A percentile compares a stretch with the other conserved stretches of the same genome.
phyloP scores from a whole-genome alignment of 1,140 invertebrate species.

The Aphelinus certus region DNA sequence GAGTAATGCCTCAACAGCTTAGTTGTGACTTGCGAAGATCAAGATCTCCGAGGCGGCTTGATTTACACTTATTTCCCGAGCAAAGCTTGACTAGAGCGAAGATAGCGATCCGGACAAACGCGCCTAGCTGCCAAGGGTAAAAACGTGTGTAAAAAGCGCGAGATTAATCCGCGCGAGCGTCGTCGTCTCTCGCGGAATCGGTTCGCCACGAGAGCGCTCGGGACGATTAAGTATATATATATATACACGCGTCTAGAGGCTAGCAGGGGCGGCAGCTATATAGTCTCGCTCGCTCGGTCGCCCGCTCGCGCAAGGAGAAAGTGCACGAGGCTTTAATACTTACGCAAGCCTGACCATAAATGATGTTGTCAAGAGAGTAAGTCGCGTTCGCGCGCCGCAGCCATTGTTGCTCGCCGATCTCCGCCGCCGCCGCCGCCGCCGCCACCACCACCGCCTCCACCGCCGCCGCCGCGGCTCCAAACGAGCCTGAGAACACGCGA shows the following conservation, averaged over 20 bases:
- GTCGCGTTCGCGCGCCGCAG: constrained; percentile 27
- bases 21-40: too few relatives aligned
- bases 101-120: too few relatives aligned
- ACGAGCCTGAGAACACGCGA: constrained; percentile 14
- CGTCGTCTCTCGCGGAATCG: too few relatives aligned
- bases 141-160: too few relatives aligned
- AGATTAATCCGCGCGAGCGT: too few relatives aligned
- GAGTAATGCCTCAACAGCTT: too few relatives aligned
- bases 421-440: constrained; percentile 6
- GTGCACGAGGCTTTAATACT: constrained; percentile 55
- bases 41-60: too few relatives aligned
- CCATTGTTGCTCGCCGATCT: constrained; percentile 36
- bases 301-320: constrained; percentile 53
- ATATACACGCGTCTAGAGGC: background rate
- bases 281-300: too few relatives aligned
- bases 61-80: background rate
- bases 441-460: constrained; percentile 32
- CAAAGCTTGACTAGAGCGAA: too few relatives aligned
- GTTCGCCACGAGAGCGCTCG: too few relatives aligned
- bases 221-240: background rate
- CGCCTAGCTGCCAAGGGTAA: too few relatives aligned
- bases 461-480: constrained; percentile 6
- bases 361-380: constrained; percentile 60
- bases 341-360: constrained; percentile 62
- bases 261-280: too few relatives aligned